Percentiles rank a stretch among this genome's conserved stretches.
phyloP scores from a whole-genome alignment of 2,113 vertebrate genomes.

The Anarhynchus alexandrinus region DNA sequence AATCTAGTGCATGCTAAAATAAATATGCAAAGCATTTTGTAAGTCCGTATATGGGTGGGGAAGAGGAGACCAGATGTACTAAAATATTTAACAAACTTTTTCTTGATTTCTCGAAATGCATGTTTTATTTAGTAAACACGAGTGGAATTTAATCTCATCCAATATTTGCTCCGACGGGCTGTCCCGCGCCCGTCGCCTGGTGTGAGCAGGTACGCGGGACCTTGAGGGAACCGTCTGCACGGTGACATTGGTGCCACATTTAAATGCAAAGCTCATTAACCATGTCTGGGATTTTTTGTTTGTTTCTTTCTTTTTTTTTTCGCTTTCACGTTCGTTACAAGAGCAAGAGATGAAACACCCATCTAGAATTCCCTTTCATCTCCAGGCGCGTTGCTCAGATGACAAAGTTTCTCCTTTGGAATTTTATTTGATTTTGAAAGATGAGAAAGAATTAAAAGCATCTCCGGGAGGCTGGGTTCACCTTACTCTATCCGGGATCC shows the following conservation, averaged over 20 bases:
- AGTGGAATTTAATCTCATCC: neutral
- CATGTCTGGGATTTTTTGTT: conserved; percentile 12
- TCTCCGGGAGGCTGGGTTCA: neutral
- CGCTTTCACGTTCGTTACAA: neutral
- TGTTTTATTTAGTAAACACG: conserved; percentile 32
- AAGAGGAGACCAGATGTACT: conserved; percentile 43
- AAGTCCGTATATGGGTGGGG: neutral
- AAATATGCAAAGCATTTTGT: conserved; percentile 66
- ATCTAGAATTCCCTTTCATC: conserved; percentile 45
- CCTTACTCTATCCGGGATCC: neutral
- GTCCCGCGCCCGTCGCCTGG: neutral
- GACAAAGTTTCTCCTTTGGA: conserved; percentile 38
- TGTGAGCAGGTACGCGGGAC: neutral
- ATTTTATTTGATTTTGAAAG: conserved; percentile 43
- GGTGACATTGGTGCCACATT: conserved; percentile 31
- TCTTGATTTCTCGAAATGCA: neutral
- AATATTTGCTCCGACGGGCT: neutral
- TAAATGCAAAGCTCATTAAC: conserved; percentile 58
- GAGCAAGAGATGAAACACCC: conserved; percentile 12
- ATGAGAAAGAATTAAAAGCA: conserved; percentile 28
- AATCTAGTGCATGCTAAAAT: conserved; percentile 60
- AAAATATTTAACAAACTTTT: conserved; percentile 71
- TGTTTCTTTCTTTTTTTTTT: neutral
- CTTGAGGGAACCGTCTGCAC: neutral
- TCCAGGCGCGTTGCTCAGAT: neutral